phyloP scores from a whole-genome alignment of 2,797 vertebrate species.

The Brachymystax lenok region DNA sequence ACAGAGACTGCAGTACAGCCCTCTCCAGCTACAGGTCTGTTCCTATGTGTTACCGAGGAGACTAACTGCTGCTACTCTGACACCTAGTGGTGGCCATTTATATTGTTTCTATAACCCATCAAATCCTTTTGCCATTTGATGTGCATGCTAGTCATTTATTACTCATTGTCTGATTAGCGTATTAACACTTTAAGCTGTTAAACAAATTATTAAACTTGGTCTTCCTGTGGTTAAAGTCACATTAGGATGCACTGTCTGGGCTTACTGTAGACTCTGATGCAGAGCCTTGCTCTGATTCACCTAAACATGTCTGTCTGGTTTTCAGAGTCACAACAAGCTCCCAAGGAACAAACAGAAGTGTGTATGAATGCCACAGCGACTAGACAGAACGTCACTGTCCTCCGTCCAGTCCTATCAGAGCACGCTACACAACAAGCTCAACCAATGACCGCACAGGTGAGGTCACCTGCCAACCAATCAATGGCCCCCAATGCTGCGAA shows the following conservation, averaged over 20 bases:
- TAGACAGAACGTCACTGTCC: conserved; percentile 15
- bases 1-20: conserved; percentile 13
- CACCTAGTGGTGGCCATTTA: conserved; percentile 42
- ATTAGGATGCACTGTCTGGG: background rate
- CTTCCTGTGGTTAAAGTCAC: background rate
- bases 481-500: background rate
- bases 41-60: background rate
- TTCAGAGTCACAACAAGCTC: conserved; percentile 53
- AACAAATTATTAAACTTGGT: background rate
- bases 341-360: conserved; percentile 12
- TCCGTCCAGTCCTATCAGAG: conserved; percentile 26
- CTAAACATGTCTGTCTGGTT: conserved; percentile 6
- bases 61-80: conserved; percentile 34
- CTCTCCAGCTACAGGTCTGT: conserved; percentile 55
- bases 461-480: conserved; percentile 1
- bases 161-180: background rate
- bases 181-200: background rate
- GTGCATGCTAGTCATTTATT: background rate
- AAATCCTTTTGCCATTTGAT: background rate
- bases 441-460: conserved; percentile 51
- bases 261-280: background rate
- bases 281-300: background rate
- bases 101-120: background rate
- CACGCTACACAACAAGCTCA: conserved; percentile 17
- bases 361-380: background rate